Base-by-base conservation (phyloP, 2,797 vertebrate species). In the Coregonus suidteri region DNA sequence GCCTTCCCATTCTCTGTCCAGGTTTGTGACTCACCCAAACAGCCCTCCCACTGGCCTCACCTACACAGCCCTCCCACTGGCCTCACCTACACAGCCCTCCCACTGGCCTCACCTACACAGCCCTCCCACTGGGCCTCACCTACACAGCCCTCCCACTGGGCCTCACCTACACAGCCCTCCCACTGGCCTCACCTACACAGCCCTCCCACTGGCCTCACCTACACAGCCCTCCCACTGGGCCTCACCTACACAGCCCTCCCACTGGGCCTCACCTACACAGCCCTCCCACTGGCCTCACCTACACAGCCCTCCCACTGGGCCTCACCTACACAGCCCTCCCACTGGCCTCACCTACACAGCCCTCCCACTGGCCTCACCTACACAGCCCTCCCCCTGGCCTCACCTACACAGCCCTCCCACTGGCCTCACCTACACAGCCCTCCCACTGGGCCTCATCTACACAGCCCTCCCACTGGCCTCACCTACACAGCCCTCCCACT, bases 321-420 rank as follows among this genome's bases (percentile, higher is more conserved):
- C 71, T 73, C 81, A 95, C 94, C 94, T 79, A 92, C 82, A 30
- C 95, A 95, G 77, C 83, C 87, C 47, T 91, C 93, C 37, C 37
- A 0, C 0, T 1, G 37, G 37, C 37, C 6, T 41, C 6, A 41
- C 37, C 37, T 2, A 7, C 37, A 41, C 34, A 14, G 16, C 67
- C 67, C 1, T 53, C 14, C 20, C 71, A 18, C 0, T 20, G 53
- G 6, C 6, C 6, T 41, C 0, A 41, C 37, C 37, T 9, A 41
- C 37, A 41, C 34, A 14, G 34, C 67, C 67, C 11, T 54, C 47
- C 20, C 71, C 0, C 34, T 0, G 71, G 14, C n/a, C 71, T 73
- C 80, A 95, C 94, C 94, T 80, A 92, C 82, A 30, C 95, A 95
- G 77, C 83, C 87, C 41, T 91, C 93, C 37, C 6, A 0, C 1